Evolutionary conservation across 2,888 invertebrate genomes (phyloP), one percentile per base, ranked within the genome.

Genomic region (Onthophagus sagittarius): DNA sequence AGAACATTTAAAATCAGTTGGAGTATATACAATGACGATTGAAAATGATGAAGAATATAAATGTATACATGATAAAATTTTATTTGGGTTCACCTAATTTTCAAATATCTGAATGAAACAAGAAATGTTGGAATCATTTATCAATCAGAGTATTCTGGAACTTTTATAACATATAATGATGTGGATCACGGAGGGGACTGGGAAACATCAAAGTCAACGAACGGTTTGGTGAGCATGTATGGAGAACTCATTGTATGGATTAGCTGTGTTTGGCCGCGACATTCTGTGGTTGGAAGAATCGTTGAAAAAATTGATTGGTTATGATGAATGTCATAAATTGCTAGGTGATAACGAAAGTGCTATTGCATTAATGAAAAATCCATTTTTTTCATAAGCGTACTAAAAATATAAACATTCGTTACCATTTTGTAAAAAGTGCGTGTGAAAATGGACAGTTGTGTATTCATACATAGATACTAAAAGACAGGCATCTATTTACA

Each of bases 231-330:
- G 11, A 63, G 72, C 15, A 75, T 11, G 11, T 77, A 76, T 71
- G 72, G 79, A 15, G 80, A 79, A 31, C 77, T 78, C 6, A 77
- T 81, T 62, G 77, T 78, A 1, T 81, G 80, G 80, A 67, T 70
- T 62, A 74, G 74, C 77, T 31, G 81, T 15, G 80, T 62, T 75
- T 70, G 14, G 80, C 82, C 78, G 79, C 81, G 80, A 81, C 74
- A 72, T 77, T 15, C 79, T 82, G 2, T 70, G 70, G 70, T 53
- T 70, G 4, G 6, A n/a, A 14, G 13, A n/a, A 1, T 14, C 53
- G 11, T 39, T 39, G 14, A 65, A 2, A 23, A 23, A 65, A 15
- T 65, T 65, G 15, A 31, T 65, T 3, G 15, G 15, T 6, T 65
- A 15, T 65, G 31, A 15, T 11, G 9, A 65, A 23, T 65, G 65